A percentile compares a stretch with the other conserved stretches of the same genome.
Conservation (phyloP, 1,140 invertebrate species). For the Drosophila nasuta region DNA sequence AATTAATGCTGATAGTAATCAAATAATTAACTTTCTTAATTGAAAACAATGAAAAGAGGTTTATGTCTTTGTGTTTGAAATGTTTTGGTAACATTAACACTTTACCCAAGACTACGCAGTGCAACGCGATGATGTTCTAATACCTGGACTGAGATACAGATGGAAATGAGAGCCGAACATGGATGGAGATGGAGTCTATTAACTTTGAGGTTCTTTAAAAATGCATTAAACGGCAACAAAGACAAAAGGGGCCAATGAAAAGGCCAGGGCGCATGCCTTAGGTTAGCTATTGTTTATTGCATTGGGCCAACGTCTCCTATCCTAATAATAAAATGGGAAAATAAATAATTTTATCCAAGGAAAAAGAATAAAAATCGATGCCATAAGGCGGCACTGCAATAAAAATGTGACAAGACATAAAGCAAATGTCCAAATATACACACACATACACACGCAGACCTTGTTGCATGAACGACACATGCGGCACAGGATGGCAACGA, state of each 20-base stretch:
- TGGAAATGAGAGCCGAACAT: constrained; percentile 6
- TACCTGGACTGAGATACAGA: constrained; percentile 17
- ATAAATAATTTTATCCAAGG: constrained; percentile 76
- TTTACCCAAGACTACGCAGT: constrained; percentile 43
- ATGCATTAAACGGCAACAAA: constrained; percentile 61
- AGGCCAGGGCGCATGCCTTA: constrained; percentile 28
- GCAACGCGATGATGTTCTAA: constrained; percentile 18
- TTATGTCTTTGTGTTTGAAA: constrained; percentile 51
- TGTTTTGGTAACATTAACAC: constrained; percentile 83
- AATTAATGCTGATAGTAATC: constrained; percentile 81
- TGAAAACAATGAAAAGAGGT: constrained; percentile 81
- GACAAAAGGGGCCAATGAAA: constrained; percentile 48
- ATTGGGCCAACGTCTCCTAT: background rate
- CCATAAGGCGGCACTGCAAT: constrained; percentile 66
- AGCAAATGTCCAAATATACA: constrained; percentile 64
- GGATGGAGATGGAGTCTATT: constrained; percentile 59
- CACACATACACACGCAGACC: constrained; percentile 11
- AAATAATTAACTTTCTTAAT: constrained; percentile 84
- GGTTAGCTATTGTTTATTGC: constrained; percentile 40
- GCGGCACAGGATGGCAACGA: constrained; percentile 41
- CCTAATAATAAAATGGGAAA: constrained; percentile 72
- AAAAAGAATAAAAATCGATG: constrained; percentile 79
- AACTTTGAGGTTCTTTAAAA: constrained; percentile 76
- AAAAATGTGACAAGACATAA: constrained; percentile 80
- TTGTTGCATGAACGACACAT: constrained; percentile 45